phyloP scores from a whole-genome alignment of 1,140 invertebrate species.

The Heliconius hermathena region DNA sequence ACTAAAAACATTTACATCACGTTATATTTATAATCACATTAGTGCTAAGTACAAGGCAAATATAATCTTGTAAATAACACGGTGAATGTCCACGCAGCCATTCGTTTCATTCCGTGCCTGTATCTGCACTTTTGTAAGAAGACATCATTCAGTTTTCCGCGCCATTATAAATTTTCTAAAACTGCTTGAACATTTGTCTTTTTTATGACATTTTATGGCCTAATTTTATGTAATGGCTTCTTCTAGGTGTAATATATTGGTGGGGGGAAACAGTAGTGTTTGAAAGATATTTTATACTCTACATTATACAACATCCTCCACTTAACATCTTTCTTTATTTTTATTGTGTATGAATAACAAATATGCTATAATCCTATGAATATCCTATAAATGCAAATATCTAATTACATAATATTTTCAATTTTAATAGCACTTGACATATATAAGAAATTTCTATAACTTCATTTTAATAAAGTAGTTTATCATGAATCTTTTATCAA shows the following conservation, averaged over 20 bases:
- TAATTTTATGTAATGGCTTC: constrained; percentile 21
- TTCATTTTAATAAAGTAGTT: too few species aligned
- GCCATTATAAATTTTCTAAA: constrained; percentile 19
- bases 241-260: constrained; percentile 24
- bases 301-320: not conserved
- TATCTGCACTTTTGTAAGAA: constrained; percentile 16
- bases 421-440: too few species aligned
- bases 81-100: constrained; percentile 20
- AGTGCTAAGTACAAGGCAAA: constrained; percentile 21
- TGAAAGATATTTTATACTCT: not conserved
- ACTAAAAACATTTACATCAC: not conserved
- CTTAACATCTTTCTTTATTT: not conserved
- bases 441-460: too few species aligned
- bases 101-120: constrained; percentile 16
- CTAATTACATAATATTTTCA: too few species aligned
- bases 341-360: not conserved
- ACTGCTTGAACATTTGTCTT: not conserved
- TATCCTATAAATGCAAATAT: too few species aligned
- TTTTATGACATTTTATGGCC: constrained; percentile 17
- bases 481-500: not conserved
- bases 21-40: constrained; percentile 25
- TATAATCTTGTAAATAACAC: constrained; percentile 33
- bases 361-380: not conserved
- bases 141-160: constrained; percentile 12
- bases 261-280: constrained; percentile 5